Percentiles rank a stretch among this genome's conserved stretches.
phyloP scores from a whole-genome alignment of 2,888 invertebrate species.

The Cephus sareptanus region DNA sequence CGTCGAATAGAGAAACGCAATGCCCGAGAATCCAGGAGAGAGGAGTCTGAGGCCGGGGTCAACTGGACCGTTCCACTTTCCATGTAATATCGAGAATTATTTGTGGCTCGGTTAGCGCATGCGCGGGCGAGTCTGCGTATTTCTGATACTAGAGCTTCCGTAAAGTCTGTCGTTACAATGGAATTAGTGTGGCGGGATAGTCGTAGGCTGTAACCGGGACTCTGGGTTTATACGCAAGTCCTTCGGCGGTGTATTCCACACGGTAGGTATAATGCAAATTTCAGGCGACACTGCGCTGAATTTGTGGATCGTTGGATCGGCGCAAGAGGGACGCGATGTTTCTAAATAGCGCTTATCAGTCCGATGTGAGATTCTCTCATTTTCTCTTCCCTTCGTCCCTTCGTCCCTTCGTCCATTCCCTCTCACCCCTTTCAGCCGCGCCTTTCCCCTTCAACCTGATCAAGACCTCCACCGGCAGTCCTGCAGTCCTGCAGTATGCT shows the following conservation, averaged over 20 bases:
- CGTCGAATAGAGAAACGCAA: not conserved
- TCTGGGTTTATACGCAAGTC: constrained; percentile 29
- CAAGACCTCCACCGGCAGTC: not conserved
- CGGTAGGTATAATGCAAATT: constrained; percentile 38
- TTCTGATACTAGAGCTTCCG: not conserved
- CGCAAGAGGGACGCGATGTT: no score
- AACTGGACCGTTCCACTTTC: not conserved
- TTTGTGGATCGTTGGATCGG: not conserved
- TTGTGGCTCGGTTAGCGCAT: not conserved
- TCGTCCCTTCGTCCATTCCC: no score
- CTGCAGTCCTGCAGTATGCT: not conserved
- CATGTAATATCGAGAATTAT: not conserved
- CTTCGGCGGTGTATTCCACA: constrained; percentile 44
- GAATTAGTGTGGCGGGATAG: not conserved
- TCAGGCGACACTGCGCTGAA: constrained; percentile 10
- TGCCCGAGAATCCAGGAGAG: not conserved
- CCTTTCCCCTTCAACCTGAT: not conserved
- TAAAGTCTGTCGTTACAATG: constrained; percentile 28
- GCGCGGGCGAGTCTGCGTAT: not conserved
- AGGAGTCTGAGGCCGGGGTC: not conserved
- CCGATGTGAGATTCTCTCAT: not conserved
- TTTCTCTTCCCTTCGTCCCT: no score
- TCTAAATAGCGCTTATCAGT: no score
- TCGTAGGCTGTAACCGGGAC: constrained; percentile 14
- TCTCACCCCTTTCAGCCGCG: no score